Conservation (phyloP, 1,140 invertebrate genomes). For the Ctenoplectra terminalis region DNA sequence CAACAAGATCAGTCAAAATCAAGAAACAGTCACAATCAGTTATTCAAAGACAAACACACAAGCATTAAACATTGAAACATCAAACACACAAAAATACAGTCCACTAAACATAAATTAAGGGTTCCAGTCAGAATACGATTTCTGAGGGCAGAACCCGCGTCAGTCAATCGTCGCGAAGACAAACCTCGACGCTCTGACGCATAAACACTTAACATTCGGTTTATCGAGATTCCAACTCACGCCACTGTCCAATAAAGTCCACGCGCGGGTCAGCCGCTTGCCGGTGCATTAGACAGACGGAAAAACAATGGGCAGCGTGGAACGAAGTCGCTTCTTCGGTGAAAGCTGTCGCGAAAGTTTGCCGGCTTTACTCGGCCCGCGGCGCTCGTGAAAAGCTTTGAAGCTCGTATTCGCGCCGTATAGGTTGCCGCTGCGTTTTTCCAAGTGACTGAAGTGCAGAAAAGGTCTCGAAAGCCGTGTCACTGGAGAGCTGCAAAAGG, state of each 20-base stretch:
- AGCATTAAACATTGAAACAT: too few species aligned
- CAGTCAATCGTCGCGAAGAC: too few species aligned
- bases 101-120: too few species aligned
- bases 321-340: background rate
- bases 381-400: constrained; percentile 19
- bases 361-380: background rate
- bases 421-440: constrained; percentile 20
- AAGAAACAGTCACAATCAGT: too few species aligned
- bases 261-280: background rate
- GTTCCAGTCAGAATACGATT: too few species aligned
- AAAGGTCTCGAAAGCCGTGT: constrained; percentile 27
- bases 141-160: too few species aligned
- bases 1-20: too few species aligned
- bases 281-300: background rate
- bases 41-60: too few species aligned
- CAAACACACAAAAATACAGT: too few species aligned
- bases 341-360: constrained; percentile 41
- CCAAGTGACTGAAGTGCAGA: constrained; percentile 25
- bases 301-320: background rate
- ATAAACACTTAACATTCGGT: too few species aligned
- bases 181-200: too few species aligned
- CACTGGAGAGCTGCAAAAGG: constrained; percentile 40
- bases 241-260: background rate
- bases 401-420: background rate
- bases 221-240: background rate